Base-by-base conservation (phyloP, 2,797 vertebrate genomes). In the Malacoctenus gilli region DNA sequence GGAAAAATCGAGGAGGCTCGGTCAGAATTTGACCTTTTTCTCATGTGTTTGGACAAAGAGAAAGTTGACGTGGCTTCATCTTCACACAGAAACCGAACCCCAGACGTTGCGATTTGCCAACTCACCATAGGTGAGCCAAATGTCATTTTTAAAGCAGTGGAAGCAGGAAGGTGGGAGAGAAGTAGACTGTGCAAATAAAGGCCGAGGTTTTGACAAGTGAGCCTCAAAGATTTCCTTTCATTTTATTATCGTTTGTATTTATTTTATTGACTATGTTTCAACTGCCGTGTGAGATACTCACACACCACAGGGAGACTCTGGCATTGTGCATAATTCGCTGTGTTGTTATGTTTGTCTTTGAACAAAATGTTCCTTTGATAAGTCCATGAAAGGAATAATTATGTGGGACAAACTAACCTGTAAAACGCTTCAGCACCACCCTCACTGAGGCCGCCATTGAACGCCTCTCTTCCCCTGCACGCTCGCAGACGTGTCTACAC, bases 401-500 rank as follows among this genome's bases (percentile, higher is more conserved):
- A n/a, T 31, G 32, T 20, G 8, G 54, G 8, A 53, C 13, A 13
- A 25, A 55, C 31, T n/a, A 10, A 12, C 2, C 10, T 30, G 43
- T 56, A 46, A 59, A 62, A 30, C 13, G 9, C 31, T 65, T 21
- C 21, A 13, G 15, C 5, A 65, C 59, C 31, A 55, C 41, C 18
- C 38, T 56, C 23, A 13, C 8, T 37, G 35, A 18, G 32, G 20
- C 22, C 64, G 59, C 25, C 44, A 18, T 42, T 55, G 66, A 78
- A 59, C 51, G 46, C 44, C 31, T 54, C 59, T 43, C 35, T 16
- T 19, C 1, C 3, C 39, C n/a, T 10, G 43, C 19, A 1, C 32
- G 20, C 58, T 46, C 53, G 31, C 63, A 59, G 30, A 73, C 75
- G 64, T 43, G 43, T 61, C 56, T 43, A 3, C 53, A 58, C 63